Base-by-base conservation (phyloP, 2,888 invertebrate genomes). In the Ormyrus pomaceus region DNA sequence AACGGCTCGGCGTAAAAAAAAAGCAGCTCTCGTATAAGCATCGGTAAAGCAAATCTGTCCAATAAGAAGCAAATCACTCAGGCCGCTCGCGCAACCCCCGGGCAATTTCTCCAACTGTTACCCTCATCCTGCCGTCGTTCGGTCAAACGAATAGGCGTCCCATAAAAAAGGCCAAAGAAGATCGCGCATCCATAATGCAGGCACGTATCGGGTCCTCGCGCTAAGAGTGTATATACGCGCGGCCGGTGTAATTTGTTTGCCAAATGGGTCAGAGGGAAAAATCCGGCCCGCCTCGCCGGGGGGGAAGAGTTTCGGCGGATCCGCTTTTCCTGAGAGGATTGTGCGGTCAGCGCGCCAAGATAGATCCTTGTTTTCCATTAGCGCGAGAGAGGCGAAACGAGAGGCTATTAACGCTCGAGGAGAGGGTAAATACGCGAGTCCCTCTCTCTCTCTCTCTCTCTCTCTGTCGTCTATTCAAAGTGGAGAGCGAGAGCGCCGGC, bases 311-410 rank as follows among this genome's bases (percentile, higher is more conserved):
- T 50, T 19, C 46, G 62, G 10, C 19, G 19, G 69, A 6, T 19
- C 19, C 19, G 1, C 19, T 19, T 19, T 13, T 51, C 50, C 65
- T n/a, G 6, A 10, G 59, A 61, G 61, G 51, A 45, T 53, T 19
- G 64, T 56, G 72, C 61, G 71, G 79, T 79, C 75, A 70, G 56
- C 6, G 7, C 66, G 50, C 48, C 77, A 62, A 69, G 80, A 80
- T 62, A 62, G 77, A 74, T 80, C 64, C 77, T 58, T 80, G 80
- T 77, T 80, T 80, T 80, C 80, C 76, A 80, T 80, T 80, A 80
- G 77, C 69, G 65, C 9, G 53, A 1, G 58, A 19, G 9, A 7
- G 10, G 69, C 11, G 77, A 46, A 72, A 51, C 72, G 65, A 66
- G 65, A 64, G 71, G 77, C 79, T 75, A 71, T 75, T 75, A 79